Evolutionary conservation across 2,888 invertebrate genomes (phyloP), one percentile per base, ranked within the genome.

Genomic region (Scaptomyza parva): DNA sequence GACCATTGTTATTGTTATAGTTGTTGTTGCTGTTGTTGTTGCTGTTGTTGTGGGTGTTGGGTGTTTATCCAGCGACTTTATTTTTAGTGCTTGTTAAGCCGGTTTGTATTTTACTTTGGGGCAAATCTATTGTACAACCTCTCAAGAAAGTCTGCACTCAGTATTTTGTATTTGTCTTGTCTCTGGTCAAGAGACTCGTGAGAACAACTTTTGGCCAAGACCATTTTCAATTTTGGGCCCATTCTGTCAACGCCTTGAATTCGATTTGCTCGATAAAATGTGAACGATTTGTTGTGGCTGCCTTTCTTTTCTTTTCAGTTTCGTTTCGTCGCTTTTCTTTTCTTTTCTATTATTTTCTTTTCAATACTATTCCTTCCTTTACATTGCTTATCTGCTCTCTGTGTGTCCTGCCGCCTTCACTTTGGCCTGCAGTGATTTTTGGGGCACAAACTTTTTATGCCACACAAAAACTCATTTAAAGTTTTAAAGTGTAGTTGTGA

Each of bases 381-480:
- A 33, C 47, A 12, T 40, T 20, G 45, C 60, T 45, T 61, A 55
- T 48, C 57, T 63, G 30, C 44, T 12, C 39, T 12, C 39, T 26
- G 18, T 54, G 39, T 44, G 18, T 22, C 8, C 43, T 14, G 14
- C 22, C 35, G n/a, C n/a, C 12, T n/a, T 11, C 41, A 30, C 26
- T 41, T 40, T 48, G 20, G 35, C 33, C 55, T 70, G 61, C 18
- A 11, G 39, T 62, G 58, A 62, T 71, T 65, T 59, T 80, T 44
- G 60, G 61, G 60, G 61, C 51, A 39, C 20, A 63, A 78, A 85
- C 68, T 79, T 79, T 78, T 79, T 78, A 59, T 43, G 40, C 55
- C 70, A 41, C 73, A 65, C 44, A 64, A 77, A 83, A 83, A 78
- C 82, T 83, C 87, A 83, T 83, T 83, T 83, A 85, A 82, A 83